Conservation (phyloP, 2,888 invertebrate species). For the Endotricha flammealis region DNA sequence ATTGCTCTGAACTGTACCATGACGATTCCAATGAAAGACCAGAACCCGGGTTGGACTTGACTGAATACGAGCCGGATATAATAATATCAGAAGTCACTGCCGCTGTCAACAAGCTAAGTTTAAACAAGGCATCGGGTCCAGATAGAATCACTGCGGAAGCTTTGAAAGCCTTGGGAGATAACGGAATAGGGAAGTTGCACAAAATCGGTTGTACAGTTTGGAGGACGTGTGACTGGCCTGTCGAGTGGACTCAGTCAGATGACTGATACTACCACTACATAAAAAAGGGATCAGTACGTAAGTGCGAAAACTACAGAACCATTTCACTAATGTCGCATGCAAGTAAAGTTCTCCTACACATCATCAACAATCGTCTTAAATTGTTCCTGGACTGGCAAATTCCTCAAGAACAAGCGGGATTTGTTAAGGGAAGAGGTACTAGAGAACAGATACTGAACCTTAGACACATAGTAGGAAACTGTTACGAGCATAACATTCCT, state of each 20-base stretch:
- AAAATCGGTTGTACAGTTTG: background rate
- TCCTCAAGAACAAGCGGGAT: constrained; percentile 9
- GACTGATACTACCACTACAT: background rate
- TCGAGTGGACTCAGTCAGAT: background rate
- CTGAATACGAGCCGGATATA: background rate
- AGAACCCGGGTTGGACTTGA: background rate
- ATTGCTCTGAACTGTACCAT: background rate
- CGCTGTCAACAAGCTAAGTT: background rate
- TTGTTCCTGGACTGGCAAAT: constrained; percentile 6
- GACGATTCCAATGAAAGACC: background rate
- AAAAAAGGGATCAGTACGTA: background rate
- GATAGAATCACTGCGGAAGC: constrained; percentile 1
- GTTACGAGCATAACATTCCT: constrained; percentile 9
- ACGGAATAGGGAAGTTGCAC: background rate
- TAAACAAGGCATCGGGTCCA: background rate
- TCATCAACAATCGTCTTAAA: constrained; percentile 7
- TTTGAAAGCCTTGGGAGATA: background rate
- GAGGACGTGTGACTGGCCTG: background rate
- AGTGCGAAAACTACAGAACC: background rate
- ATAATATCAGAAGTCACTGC: background rate
- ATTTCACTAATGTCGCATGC: constrained; percentile 12
- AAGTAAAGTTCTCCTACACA: constrained; percentile 9
- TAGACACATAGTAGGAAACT: constrained; percentile 10
- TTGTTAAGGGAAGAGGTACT: background rate
- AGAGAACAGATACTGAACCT: constrained; percentile 11